Evolutionary conservation across 35 echinoderm and acorn worm species (phyloP).

Genomic region (Ptychodera flava): DNA sequence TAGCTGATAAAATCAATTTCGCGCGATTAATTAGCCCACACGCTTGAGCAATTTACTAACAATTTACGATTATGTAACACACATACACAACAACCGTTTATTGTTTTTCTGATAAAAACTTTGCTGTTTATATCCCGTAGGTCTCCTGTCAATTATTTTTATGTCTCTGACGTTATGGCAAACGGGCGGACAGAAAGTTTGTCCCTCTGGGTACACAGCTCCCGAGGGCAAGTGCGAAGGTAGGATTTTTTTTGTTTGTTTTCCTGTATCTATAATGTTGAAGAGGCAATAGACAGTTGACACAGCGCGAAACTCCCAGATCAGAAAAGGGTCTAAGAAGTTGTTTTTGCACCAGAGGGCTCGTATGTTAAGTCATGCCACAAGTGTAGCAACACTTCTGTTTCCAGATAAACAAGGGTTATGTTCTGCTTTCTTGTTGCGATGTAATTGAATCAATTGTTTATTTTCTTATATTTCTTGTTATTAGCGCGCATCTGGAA

Average conservation of each 20-base stretch:
- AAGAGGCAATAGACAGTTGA: too few species aligned
- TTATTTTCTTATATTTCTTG: too few species aligned
- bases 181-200: not conserved
- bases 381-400: too few species aligned
- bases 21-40: not conserved
- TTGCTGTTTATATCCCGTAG: not conserved
- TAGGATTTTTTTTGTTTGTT: not conserved
- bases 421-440: too few species aligned
- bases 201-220: not conserved
- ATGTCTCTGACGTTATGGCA: not conserved
- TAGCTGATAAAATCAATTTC: too few species aligned
- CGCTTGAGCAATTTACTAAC: not conserved
- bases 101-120: not conserved
- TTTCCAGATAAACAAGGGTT: not conserved
- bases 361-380: too few species aligned
- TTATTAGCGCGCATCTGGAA: too few species aligned
- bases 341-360: not conserved
- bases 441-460: too few species aligned
- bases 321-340: not conserved
- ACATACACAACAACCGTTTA: not conserved
- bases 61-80: not conserved
- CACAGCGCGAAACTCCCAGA: not conserved
- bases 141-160: not conserved
- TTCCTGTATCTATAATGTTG: too few species aligned
- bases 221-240: not conserved